These are phyloP conservation scores for Epinotia demarniana DNA, from an alignment of 2,888 invertebrate species.

Conservation along the genomic window DNA sequence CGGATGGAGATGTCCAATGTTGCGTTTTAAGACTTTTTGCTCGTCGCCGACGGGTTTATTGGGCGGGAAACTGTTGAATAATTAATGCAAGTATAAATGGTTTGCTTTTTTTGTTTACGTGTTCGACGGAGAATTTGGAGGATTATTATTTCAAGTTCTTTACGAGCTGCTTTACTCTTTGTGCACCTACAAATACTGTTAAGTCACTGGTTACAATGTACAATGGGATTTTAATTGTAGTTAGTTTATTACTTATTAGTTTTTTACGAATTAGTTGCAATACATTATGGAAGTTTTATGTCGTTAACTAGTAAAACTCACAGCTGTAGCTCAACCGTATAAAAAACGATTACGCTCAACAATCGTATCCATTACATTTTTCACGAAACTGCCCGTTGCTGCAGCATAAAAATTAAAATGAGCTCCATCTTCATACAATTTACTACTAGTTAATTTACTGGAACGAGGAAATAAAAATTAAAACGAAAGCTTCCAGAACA, in stretches of 20 bases:
- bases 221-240: no score
- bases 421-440: constrained; percentile 49
- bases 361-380: constrained; percentile 33
- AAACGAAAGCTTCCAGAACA: constrained; percentile 60
- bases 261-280: no score
- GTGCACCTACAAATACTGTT: no score
- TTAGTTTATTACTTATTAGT: no score
- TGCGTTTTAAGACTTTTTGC: constrained; percentile 61
- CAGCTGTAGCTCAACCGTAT: not conserved
- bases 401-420: constrained; percentile 42
- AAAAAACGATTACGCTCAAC: constrained; percentile 23
- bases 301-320: not conserved
- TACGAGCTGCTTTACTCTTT: not conserved
- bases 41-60: constrained; percentile 60
- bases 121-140: not conserved
- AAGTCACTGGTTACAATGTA: no score
- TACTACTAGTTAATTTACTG: constrained; percentile 54
- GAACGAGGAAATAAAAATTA: constrained; percentile 58
- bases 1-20: constrained; percentile 68
- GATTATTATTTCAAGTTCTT: not conserved
- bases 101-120: constrained; percentile 10
- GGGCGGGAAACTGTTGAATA: constrained; percentile 50
- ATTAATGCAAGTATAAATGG: constrained; percentile 38
- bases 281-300: not conserved
- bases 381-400: constrained; percentile 34